Percentiles rank a stretch among this genome's conserved stretches.
These are phyloP conservation scores for Thaumatotibia leucotreta DNA, from an alignment of 1,140 invertebrate species.

Conservation along the genomic window DNA sequence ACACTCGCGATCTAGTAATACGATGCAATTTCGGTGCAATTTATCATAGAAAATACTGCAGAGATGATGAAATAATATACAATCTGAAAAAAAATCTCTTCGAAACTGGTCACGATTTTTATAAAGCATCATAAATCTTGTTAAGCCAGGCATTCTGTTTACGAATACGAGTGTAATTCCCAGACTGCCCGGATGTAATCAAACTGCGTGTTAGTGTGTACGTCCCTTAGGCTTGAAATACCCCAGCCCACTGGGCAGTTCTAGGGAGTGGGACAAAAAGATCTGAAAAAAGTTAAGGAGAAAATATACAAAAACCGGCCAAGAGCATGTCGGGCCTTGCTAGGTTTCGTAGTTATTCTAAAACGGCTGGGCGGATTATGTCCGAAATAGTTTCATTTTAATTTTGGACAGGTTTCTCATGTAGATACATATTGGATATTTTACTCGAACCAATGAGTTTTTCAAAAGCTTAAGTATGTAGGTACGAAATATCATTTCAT, in stretches of 20 bases:
- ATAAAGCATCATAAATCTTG: conserved; percentile 11
- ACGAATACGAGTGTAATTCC: not conserved
- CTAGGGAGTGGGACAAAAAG: not conserved
- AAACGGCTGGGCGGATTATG: too few relatives aligned
- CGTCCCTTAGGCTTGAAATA: conserved; percentile 1
- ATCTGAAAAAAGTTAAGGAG: not conserved
- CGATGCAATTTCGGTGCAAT: too few relatives aligned
- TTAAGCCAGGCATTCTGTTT: not conserved
- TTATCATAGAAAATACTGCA: not conserved
- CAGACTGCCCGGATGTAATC: conserved; percentile 1
- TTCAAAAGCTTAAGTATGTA: too few relatives aligned
- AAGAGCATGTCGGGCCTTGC: too few relatives aligned
- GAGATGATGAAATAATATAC: not conserved
- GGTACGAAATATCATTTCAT: too few relatives aligned
- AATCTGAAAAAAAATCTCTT: not conserved
- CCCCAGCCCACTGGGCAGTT: not conserved
- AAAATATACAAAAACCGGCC: too few relatives aligned
- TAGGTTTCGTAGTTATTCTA: too few relatives aligned
- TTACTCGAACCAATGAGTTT: too few relatives aligned
- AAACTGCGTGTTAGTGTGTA: conserved; percentile 9
- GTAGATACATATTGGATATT: too few relatives aligned
- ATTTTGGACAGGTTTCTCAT: too few relatives aligned
- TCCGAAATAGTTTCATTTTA: too few relatives aligned
- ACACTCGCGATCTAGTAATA: too few relatives aligned
- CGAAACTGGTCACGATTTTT: not conserved